These are phyloP conservation scores for Probosciger aterrimus DNA, from an alignment of 2,113 vertebrate genomes.

Conservation along the genomic window DNA sequence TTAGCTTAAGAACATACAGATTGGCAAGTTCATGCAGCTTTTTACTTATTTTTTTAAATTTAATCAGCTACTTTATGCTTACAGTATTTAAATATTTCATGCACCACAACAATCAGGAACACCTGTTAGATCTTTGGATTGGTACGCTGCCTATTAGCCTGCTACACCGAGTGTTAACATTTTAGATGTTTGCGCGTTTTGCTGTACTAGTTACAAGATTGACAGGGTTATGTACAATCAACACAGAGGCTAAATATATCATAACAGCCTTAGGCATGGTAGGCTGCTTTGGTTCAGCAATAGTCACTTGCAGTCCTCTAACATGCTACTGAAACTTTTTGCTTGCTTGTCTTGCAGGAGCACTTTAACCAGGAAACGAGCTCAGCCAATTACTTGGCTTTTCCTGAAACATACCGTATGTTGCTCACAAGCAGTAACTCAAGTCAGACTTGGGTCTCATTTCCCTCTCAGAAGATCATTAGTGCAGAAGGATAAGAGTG, in stretches of 20 bases:
- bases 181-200: background rate
- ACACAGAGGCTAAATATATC: background rate
- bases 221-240: background rate
- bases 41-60: background rate
- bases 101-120: background rate
- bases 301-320: background rate
- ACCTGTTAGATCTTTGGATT: background rate
- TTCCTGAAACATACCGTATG: background rate
- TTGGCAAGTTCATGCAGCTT: background rate
- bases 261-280: background rate
- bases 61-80: background rate
- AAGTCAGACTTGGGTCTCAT: background rate
- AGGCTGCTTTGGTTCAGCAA: background rate
- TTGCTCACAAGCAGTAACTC: background rate
- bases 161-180: background rate
- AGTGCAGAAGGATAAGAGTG: background rate
- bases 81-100: background rate
- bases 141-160: background rate
- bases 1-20: background rate
- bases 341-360: background rate
- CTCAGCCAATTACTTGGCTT: background rate
- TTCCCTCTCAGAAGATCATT: background rate
- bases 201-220: background rate
- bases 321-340: background rate
- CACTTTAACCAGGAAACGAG: background rate